phyloP scores from a whole-genome alignment of 2,113 vertebrate species.

The Istiophorus platypterus region DNA sequence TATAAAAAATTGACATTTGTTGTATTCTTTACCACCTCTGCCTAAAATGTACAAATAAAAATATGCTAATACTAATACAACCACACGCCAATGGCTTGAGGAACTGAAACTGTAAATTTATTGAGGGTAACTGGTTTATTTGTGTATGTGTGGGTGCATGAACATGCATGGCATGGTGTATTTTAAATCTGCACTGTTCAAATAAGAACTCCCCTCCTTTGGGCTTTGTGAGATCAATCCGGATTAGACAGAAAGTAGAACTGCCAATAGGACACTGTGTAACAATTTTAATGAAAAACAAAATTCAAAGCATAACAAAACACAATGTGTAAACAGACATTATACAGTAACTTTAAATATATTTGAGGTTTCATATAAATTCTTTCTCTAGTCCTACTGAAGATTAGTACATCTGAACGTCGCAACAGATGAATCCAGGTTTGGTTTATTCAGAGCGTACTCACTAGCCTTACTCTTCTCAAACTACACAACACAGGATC shows the following conservation, averaged over 20 bases:
- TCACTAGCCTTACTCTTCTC: constrained; percentile 79
- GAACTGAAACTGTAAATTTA: too few species aligned
- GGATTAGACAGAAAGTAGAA: background rate
- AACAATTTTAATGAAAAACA: constrained; percentile 2
- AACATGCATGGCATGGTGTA: background rate
- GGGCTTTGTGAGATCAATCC: background rate
- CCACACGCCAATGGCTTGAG: too few species aligned
- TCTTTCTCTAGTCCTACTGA: background rate
- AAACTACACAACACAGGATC: constrained; percentile 76
- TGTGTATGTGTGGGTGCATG: background rate
- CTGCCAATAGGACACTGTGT: background rate
- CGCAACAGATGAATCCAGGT: background rate
- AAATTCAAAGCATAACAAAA: background rate
- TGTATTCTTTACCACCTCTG: background rate
- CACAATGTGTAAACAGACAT: background rate
- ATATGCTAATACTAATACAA: too few species aligned
- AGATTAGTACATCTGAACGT: background rate
- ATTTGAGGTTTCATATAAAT: constrained; percentile 13
- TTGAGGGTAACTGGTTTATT: too few species aligned
- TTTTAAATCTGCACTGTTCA: background rate
- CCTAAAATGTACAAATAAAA: background rate
- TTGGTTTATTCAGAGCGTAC: constrained; percentile 58
- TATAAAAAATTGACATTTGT: background rate
- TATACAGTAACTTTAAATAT: background rate
- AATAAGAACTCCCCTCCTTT: background rate